A percentile compares a stretch with the other conserved stretches of the same genome.
These are phyloP conservation scores for Orthosia cruda DNA, from an alignment of 2,888 invertebrate genomes.

Conservation along the genomic window DNA sequence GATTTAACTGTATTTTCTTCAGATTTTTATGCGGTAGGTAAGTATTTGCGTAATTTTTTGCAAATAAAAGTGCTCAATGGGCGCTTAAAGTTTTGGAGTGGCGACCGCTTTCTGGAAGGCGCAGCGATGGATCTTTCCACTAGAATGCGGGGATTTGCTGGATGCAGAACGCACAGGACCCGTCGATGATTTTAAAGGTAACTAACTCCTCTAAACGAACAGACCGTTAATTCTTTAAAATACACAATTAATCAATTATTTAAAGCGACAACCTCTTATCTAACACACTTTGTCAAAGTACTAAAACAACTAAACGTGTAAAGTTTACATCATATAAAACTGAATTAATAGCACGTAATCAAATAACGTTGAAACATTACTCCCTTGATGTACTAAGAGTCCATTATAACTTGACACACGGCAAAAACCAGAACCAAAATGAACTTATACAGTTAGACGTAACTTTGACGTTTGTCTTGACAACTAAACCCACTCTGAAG, in stretches of 20 bases:
- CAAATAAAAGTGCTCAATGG: background rate
- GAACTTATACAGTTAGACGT: background rate
- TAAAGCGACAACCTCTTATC: constrained; percentile 27
- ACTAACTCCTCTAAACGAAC: no score
- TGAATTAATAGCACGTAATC: no score
- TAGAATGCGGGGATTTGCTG: no score
- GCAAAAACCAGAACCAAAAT: constrained; percentile 12
- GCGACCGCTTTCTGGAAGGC: no score
- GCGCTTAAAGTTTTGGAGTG: no score
- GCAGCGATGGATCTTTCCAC: no score
- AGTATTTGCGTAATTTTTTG: background rate
- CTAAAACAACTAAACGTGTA: no score
- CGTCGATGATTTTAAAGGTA: no score
- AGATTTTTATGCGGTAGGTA: constrained; percentile 3
- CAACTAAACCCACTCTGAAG: constrained; percentile 5
- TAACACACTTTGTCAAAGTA: constrained; percentile 28
- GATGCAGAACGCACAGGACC: no score
- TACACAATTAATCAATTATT: constrained; percentile 26
- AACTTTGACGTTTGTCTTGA: background rate
- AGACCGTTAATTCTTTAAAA: background rate
- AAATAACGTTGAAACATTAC: constrained; percentile 48
- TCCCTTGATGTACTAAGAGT: constrained; percentile 28
- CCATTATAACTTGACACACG: constrained; percentile 36
- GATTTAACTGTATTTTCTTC: constrained; percentile 19
- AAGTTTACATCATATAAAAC: no score